These are phyloP conservation scores for Eulemur mongoz DNA, from an alignment of 2,797 vertebrate genomes.

Conservation along the genomic window DNA sequence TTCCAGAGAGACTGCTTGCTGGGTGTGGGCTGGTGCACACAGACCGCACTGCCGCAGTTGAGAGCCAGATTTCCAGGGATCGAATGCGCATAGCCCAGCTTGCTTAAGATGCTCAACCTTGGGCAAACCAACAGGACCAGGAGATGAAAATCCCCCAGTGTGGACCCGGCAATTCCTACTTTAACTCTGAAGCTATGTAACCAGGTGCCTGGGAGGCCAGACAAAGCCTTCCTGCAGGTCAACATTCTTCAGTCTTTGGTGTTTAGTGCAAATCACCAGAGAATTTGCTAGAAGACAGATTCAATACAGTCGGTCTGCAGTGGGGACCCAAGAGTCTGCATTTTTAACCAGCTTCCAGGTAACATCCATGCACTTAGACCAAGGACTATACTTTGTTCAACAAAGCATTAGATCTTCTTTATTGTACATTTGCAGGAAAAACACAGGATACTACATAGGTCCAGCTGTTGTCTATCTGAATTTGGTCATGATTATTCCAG, in stretches of 20 bases:
- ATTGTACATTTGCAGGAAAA: not conserved
- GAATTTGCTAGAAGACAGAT: not conserved
- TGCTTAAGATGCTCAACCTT: not conserved
- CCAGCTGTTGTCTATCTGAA: not conserved
- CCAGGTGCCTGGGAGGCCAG: not conserved
- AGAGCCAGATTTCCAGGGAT: not conserved
- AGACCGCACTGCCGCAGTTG: no score
- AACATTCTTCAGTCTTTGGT: not conserved
- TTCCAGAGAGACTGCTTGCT: not conserved
- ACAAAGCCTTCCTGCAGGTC: not conserved
- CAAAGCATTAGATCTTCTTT: not conserved
- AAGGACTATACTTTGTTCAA: no score
- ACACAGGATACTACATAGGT: not conserved
- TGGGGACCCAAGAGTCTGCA: not conserved
- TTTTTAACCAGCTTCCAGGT: not conserved
- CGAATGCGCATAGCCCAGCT: not conserved
- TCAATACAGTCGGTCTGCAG: rapidly evolving
- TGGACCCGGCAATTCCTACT: no score
- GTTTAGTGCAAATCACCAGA: not conserved
- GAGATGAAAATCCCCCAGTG: not conserved
- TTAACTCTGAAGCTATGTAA: no score
- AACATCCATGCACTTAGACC: not conserved
- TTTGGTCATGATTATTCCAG: not conserved
- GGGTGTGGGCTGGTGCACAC: not conserved
- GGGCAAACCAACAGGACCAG: not conserved